Conservation (phyloP, 1,140 invertebrate genomes). For the Caenorhabditis latens region DNA sequence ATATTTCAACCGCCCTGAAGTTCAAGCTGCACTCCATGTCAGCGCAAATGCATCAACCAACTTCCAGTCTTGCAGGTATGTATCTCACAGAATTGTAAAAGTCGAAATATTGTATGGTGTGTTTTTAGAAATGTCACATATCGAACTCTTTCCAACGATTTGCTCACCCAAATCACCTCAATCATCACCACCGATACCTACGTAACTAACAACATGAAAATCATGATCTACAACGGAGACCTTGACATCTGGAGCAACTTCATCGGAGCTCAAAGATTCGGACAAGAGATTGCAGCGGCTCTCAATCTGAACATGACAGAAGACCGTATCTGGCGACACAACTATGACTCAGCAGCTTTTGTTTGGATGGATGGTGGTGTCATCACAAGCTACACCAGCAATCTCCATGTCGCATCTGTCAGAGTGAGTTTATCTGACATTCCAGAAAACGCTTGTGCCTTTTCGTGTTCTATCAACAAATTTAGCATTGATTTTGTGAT, state of each 20-base stretch:
- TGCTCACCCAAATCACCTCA: background rate
- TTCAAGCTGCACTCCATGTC: constrained; percentile 61
- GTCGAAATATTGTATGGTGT: background rate
- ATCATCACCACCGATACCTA: constrained; percentile 47
- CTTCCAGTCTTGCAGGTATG: constrained; percentile 45
- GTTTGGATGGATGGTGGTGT: constrained; percentile 50
- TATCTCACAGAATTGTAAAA: background rate
- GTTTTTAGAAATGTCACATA: constrained; percentile 52
- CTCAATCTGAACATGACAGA: background rate
- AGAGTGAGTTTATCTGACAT: constrained; percentile 36
- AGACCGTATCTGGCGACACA: constrained; percentile 52
- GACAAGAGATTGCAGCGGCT: background rate
- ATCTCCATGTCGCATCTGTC: constrained; percentile 45
- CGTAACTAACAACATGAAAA: constrained; percentile 36
- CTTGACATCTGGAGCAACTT: constrained; percentile 53
- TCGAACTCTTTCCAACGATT: constrained; percentile 13
- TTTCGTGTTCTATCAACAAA: background rate
- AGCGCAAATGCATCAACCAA: constrained; percentile 5
- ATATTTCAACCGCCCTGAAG: constrained; percentile 53
- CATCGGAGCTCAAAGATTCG: constrained; percentile 60
- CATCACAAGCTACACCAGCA: constrained; percentile 16
- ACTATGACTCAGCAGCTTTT: constrained; percentile 41
- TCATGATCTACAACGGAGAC: constrained; percentile 65
- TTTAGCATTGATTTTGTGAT: background rate
- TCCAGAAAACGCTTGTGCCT: no score